Evolutionary conservation across 2,113 vertebrate species (phyloP).

Genomic region (Phocoena phocoena): DNA sequence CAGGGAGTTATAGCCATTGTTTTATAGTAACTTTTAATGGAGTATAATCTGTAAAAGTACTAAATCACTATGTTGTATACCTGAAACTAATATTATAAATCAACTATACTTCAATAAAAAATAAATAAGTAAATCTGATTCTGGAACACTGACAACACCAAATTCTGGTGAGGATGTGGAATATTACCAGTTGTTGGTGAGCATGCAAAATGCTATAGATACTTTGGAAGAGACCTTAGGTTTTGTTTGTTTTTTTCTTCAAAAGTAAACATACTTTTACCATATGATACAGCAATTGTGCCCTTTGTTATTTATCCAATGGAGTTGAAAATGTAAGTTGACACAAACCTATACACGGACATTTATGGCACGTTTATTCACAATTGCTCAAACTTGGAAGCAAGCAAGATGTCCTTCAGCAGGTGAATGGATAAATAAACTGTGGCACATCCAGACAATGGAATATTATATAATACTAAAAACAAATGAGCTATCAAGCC

Average conservation of each 20-base stretch:
- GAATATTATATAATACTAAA: not conserved
- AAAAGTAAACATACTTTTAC: not conserved
- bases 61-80: not conserved
- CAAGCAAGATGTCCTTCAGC: not conserved
- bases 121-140: not conserved
- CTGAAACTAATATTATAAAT: not conserved
- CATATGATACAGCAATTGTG: not conserved
- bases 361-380: not conserved
- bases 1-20: not conserved
- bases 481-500: not conserved
- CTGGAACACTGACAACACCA: not conserved
- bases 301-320: not conserved
- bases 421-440: not conserved
- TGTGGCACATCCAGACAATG: not conserved
- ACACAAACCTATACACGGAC: not conserved
- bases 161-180: not conserved
- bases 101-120: not conserved
- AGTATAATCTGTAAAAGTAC: not conserved
- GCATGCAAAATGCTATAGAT: not conserved
- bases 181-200: not conserved
- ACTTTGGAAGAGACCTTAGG: not conserved
- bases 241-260: not conserved
- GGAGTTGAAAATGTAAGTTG: not conserved
- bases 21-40: not conserved
- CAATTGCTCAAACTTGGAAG: not conserved